phyloP scores from a whole-genome alignment of 1,140 invertebrate genomes.

The Drosophila setifemur region DNA sequence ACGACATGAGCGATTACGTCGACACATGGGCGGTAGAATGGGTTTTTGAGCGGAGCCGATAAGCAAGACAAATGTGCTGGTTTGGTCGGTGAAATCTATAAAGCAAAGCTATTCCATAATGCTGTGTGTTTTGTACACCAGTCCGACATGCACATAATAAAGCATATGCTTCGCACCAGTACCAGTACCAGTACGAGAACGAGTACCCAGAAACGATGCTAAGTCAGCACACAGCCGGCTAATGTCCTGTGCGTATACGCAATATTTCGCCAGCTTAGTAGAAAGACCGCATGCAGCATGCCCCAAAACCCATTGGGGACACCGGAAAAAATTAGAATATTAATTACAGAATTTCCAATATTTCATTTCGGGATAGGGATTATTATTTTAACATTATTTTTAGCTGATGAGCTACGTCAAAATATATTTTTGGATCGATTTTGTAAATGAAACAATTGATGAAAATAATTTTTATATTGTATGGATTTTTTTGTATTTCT shows the following conservation, averaged over 20 bases:
- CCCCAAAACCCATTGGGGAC: constrained; percentile 17
- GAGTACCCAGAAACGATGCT: constrained; percentile 60
- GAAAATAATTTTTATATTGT: no score
- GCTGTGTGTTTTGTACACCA: constrained; percentile 26
- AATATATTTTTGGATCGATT: no score
- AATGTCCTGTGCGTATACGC: constrained; percentile 54
- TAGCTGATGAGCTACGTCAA: no score
- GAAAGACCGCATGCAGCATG: constrained; percentile 35
- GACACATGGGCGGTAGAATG: constrained; percentile 35
- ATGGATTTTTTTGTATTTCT: no score
- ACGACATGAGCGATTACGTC: constrained; percentile 76
- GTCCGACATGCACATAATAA: constrained; percentile 62
- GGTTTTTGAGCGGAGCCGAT: constrained; percentile 26
- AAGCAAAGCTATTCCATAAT: constrained; percentile 46
- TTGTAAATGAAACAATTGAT: no score
- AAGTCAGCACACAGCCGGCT: constrained; percentile 51
- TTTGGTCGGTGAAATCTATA: constrained; percentile 72
- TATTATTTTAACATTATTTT: no score
- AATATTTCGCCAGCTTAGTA: constrained; percentile 60
- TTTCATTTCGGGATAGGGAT: no score
- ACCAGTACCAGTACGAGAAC: no score
- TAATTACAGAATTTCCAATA: neutral
- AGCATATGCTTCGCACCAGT: constrained; percentile 48
- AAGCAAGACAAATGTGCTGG: constrained; percentile 75
- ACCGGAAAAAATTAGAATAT: neutral